Base-by-base conservation (phyloP, 2,888 invertebrate genomes). In the Philonicus albiceps region DNA sequence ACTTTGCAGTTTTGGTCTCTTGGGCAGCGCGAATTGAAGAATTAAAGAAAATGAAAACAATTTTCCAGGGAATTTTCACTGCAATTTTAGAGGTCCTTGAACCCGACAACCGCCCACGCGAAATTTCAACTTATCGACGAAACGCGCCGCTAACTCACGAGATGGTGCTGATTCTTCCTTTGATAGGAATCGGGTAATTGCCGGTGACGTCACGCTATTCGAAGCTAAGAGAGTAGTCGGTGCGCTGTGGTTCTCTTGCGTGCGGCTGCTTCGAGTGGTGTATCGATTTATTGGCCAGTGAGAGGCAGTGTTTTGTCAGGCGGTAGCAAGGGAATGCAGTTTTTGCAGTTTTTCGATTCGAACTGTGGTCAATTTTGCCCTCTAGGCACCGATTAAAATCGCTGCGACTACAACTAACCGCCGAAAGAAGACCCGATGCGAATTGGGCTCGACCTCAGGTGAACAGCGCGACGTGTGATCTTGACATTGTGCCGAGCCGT, bases 401-500 rank as follows among this genome's bases (percentile, higher is more conserved):
- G 13, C 34, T n/a, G 31, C 13, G 22, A 19, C 22, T 11, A 27
- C 22, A 11, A 64, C 27, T 7, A 64, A 1, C 64, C 22, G 3
- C 64, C 64, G 64, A 27, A 27, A 11, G 22, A 64, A 64, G 64
- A 11, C 64, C 64, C 27, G 22, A 19, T 64, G 64, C 64, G 19
- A 64, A 27, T 64, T 11, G 22, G 7, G 19, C 1, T 11, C 11
- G 64, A 19, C 1, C 8, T 5, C 8, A 19, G 64, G 19, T 64
- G 64, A 64, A 64, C 2, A 19, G 8, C 64, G 64, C 53, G 53
- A 19, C n/a, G 5, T 3, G 34, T 73, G 85, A 74, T 85, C 85
- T 85, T 85, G 85, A 85, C 85, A 85, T 85, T 85, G 85, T 85
- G 40, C 85, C 40, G 13, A 64, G 72, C 73, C 40, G 55, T 73